Base-by-base conservation (phyloP, 2,113 vertebrate species). In the Rhabdomys dilectus region DNA sequence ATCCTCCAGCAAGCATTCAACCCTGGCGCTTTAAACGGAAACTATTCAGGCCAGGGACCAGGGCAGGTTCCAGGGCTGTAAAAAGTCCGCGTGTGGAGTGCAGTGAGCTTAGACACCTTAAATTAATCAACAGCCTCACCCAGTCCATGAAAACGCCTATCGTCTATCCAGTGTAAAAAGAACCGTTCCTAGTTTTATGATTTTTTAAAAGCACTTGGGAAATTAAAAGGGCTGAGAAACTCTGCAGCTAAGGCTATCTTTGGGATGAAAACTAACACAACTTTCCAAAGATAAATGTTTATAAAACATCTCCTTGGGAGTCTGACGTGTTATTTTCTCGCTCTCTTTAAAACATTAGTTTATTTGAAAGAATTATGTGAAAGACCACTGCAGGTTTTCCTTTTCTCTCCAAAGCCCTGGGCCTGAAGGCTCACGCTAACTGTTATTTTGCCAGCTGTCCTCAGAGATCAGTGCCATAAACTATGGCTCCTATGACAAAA, bases 331-430 rank as follows among this genome's bases (percentile, higher is more conserved):
- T 22, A 68, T 88, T 92, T 95, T 88, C 94, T 78, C n/a, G 4
- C 42, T 29, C 84, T 93, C 53, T 70, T 96, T n/a, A 70, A 90
- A 88, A 58, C 42, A 68, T 53, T 89, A 81, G 62, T 93, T 96
- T 72, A 45, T 77, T 53, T 68, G 72, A 13, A 93, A 96, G 58
- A 84, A 87, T 82, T 64, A 86, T 68, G 73, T 70, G 64, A 39
- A 70, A 93, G 51, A 19, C 75, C 39, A 17, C 84, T 70, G 73
- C 56, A 45, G 9, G 3, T 77, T 56, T 87, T 96, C 82, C 86
- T 93, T 91, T 84, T 70, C 64, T 92, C 96, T 95, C 96, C 93
- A 36, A 66, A 48, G 42, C 42, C 62, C 62, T 87, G 84, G 42
- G 85, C 31, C 66, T 53, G 64, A 66, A 70, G 58, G 58, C 58